A percentile compares a stretch with the other conserved stretches of the same genome.
These are phyloP conservation scores for Tipula lateralis DNA, from an alignment of 2,888 invertebrate species.

Conservation along the genomic window DNA sequence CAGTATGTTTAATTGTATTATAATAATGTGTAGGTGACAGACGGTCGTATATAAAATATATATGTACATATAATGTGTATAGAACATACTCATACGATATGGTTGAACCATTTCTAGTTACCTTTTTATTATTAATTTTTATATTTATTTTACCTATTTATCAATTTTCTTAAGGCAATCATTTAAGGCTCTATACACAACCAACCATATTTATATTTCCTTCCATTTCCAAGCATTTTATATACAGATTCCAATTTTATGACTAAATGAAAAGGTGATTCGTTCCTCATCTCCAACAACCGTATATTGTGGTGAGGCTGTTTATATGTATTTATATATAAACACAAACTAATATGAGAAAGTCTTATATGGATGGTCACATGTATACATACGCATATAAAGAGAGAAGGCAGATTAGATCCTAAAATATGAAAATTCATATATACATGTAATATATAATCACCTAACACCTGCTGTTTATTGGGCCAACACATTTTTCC, in stretches of 20 bases:
- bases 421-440: neutral
- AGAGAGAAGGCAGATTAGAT: neutral
- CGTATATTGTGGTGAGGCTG: neutral
- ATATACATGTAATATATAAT: too few species aligned
- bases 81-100: neutral
- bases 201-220: neutral
- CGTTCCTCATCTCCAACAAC: neutral
- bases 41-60: too few species aligned
- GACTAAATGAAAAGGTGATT: neutral
- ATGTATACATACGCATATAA: neutral
- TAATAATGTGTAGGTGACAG: conserved; percentile 6
- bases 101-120: neutral
- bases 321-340: neutral
- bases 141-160: neutral
- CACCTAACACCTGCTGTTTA: neutral
- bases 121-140: neutral
- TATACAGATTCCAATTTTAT: neutral
- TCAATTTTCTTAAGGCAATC: neutral
- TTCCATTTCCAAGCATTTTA: neutral
- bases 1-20: neutral
- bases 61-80: too few species aligned
- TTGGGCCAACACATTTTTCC: neutral
- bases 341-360: neutral
- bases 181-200: neutral
- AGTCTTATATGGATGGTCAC: too few species aligned